Percentiles rank a stretch among this genome's conserved stretches.
Conservation (phyloP, 1,140 invertebrate genomes). For the Drosophila bifasciata region DNA sequence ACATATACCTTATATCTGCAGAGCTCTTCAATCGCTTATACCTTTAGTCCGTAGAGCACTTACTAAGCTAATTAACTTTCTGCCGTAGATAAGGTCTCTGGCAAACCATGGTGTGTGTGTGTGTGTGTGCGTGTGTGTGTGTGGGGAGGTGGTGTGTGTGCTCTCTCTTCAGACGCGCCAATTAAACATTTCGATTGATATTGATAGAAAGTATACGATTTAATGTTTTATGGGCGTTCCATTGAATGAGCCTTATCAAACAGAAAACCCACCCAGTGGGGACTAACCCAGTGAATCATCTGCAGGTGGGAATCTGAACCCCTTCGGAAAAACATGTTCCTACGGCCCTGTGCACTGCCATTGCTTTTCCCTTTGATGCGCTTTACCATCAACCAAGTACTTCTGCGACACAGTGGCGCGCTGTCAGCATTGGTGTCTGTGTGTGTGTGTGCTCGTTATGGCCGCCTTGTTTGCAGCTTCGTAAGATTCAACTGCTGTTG, state of each 20-base stretch:
- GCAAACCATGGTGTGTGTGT: constrained; percentile 4
- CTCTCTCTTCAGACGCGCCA: constrained; percentile 14
- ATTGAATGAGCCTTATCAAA: constrained; percentile 51
- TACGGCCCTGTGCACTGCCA: constrained; percentile 59
- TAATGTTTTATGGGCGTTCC: constrained; percentile 54
- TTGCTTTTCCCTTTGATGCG: constrained; percentile 50
- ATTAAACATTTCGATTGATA: constrained; percentile 43
- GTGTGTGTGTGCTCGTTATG: constrained; percentile 21
- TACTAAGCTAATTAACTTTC: constrained; percentile 35
- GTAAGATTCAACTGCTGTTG: too few species aligned
- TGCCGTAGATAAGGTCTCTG: constrained; percentile 30
- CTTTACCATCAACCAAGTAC: constrained; percentile 21
- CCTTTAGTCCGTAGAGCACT: too few species aligned
- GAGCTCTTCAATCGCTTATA: constrained; percentile 20
- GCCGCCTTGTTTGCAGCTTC: constrained; percentile 5
- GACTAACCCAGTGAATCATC: neutral
- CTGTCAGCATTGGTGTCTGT: constrained; percentile 20
- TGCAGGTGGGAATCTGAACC: neutral
- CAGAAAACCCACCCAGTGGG: too few species aligned
- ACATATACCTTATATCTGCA: constrained; percentile 21
- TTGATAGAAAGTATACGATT: constrained; percentile 55
- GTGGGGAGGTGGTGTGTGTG: constrained; percentile 1
- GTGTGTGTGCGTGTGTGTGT: constrained; percentile 3
- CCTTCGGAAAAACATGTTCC: constrained; percentile 3
- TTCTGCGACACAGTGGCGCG: constrained; percentile 30